Evolutionary conservation across 1,140 invertebrate genomes (phyloP).

Genomic region (Diorhabda carinulata): DNA sequence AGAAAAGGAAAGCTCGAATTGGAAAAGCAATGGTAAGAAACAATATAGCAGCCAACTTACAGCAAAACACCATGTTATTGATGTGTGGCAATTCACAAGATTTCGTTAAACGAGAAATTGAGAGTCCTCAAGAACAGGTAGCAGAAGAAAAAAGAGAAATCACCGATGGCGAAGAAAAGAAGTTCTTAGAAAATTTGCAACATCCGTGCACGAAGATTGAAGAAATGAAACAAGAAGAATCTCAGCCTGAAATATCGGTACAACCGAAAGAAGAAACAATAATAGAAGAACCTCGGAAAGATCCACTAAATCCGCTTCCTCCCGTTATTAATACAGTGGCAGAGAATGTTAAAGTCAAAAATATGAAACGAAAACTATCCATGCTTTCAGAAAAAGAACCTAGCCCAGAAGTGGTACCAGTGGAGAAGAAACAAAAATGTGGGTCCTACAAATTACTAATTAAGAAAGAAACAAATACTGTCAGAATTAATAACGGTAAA

Average conservation of each 20-base stretch:
- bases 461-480: conserved; percentile 43
- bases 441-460: conserved; percentile 49
- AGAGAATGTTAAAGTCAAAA: conserved; percentile 47
- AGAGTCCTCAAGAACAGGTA: conserved; percentile 46
- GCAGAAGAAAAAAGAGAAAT: conserved; percentile 25
- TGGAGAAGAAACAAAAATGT: conserved; percentile 36
- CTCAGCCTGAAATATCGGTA: conserved; percentile 5
- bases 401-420: conserved; percentile 20
- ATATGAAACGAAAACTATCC: conserved; percentile 45
- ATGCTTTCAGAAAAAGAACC: conserved; percentile 32
- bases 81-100: conserved; percentile 44
- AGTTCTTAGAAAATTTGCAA: not conserved
- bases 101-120: conserved; percentile 44
- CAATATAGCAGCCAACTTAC: conserved; percentile 47
- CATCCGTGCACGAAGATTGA: conserved; percentile 16
- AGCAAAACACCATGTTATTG: conserved; percentile 45
- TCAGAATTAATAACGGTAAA: conserved; percentile 48
- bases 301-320: conserved; percentile 28
- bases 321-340: conserved; percentile 43
- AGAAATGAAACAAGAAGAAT: conserved; percentile 19
- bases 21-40: conserved; percentile 65
- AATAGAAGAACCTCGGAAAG: conserved; percentile 5
- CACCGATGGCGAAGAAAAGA: conserved; percentile 3
- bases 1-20: conserved; percentile 57
- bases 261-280: conserved; percentile 11